Evolutionary conservation across 2,113 vertebrate species (phyloP), one percentile per base, ranked within the genome.

Genomic region (Muntiacus reevesi): DNA sequence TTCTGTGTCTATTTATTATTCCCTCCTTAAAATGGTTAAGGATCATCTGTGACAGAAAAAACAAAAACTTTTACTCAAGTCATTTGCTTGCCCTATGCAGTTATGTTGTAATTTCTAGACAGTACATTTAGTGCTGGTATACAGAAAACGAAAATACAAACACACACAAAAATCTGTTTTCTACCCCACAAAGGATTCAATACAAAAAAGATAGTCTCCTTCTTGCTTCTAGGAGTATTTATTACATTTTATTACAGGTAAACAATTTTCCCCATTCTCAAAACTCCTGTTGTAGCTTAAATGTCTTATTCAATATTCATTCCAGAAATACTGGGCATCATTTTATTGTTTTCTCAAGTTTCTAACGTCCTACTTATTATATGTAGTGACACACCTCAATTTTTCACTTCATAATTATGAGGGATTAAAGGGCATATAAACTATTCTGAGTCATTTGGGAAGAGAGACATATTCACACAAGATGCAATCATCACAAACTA

Each of bases 271-370:
- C 10, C 55, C 54, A 62, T 59, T 82, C 78, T 55, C 71, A 76
- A 52, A 57, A 87, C 28, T 96, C 93, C 36, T 88, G 15, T 87
- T 84, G 93, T 40, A 97, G 57, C 8, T 85, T 67, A 94, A 94
- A 82, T 1, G 30, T 33, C 89, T 95, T 30, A 86, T n/a, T 94
- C 52, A 60, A 11, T 19, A 78, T 52, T 52, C 94, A 74, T 74
- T 89, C 76, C 81, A 93, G 52, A 98, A 97, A 82, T 93, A 94
- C 0, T 23, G 74, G 82, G 55, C 90, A 74, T 87, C 43, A 47
- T 36, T 33, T 54, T 74, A 40, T 12, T 25, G 47, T 88, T 89
- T 95, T 86, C 88, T 47, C 28, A 96, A 64, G 67, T 87, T 89
- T 54, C 54, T 97, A 90, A 94, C 95, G 30, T 40, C n/a, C 40